These are phyloP conservation scores for Zoroaster sp. DNA, from an alignment of 53 echinoderm and acorn worm genomes.

Conservation along the genomic window DNA sequence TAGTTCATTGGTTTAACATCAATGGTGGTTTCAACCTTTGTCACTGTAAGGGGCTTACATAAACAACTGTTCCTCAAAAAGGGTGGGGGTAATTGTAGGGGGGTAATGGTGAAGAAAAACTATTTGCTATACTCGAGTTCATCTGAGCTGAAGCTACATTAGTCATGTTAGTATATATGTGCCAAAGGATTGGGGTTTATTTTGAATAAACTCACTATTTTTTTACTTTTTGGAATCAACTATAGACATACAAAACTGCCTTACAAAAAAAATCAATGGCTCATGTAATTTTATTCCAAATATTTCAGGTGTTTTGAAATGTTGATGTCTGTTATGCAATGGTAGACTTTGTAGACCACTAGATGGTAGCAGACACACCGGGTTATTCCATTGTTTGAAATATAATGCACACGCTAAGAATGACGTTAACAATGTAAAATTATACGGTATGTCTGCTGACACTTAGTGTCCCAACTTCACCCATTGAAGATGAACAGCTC, in stretches of 20 bases:
- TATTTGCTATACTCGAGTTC: background rate
- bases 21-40: background rate
- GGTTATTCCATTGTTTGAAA: background rate
- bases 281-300: background rate
- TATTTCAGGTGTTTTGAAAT: too few relatives aligned
- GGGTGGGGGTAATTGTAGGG: background rate
- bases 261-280: background rate
- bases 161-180: background rate
- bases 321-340: too few relatives aligned
- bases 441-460: background rate
- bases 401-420: background rate
- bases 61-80: too few relatives aligned
- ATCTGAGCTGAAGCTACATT: background rate
- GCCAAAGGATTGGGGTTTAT: background rate
- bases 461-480: background rate
- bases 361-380: too few relatives aligned
- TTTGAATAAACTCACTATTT: background rate
- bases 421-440: background rate
- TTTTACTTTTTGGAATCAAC: background rate
- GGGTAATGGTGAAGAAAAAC: background rate
- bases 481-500: too few relatives aligned
- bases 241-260: background rate
- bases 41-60: background rate
- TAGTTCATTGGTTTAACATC: background rate
- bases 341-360: too few relatives aligned